A percentile compares a stretch with the other conserved stretches of the same genome.
These are phyloP conservation scores for Philereme vetulata DNA, from an alignment of 2,888 invertebrate species.

Conservation along the genomic window DNA sequence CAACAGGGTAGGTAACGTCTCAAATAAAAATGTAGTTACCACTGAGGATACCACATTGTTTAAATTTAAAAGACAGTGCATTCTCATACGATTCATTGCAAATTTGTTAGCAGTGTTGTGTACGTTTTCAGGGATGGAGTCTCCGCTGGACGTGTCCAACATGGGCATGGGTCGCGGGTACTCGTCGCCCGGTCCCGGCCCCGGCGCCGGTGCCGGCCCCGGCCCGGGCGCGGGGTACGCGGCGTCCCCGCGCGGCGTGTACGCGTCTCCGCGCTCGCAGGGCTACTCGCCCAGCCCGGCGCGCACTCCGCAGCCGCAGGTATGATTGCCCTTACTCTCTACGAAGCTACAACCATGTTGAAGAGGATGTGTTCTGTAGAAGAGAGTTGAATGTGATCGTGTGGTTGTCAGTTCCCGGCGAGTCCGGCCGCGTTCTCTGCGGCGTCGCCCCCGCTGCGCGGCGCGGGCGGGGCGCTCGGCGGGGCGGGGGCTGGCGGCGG, in stretches of 20 bases:
- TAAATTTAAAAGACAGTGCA: too few relatives aligned
- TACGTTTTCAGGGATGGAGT: constrained; percentile 51
- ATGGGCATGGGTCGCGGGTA: constrained; percentile 48
- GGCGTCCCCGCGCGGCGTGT: constrained; percentile 67
- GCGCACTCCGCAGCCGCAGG: constrained; percentile 68
- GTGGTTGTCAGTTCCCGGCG: constrained; percentile 55
- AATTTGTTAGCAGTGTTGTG: too few relatives aligned
- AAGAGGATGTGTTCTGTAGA: too few relatives aligned
- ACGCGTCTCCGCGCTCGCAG: constrained; percentile 73
- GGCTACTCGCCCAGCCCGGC: constrained; percentile 68
- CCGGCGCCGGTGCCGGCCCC: constrained; percentile 29
- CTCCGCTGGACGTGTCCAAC: constrained; percentile 50
- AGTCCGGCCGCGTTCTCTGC: constrained; percentile 63
- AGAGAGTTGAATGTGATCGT: constrained; percentile 1
- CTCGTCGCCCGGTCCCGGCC: constrained; percentile 48
- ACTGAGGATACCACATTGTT: too few relatives aligned
- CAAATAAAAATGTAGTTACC: too few relatives aligned
- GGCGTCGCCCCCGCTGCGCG: constrained; percentile 54
- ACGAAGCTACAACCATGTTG: too few relatives aligned
- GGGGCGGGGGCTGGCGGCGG: constrained; percentile 21
- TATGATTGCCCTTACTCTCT: constrained; percentile 14
- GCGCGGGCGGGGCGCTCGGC: constrained; percentile 21
- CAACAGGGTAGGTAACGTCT: too few relatives aligned
- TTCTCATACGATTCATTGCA: too few relatives aligned
- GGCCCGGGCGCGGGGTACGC: constrained; percentile 46